Evolutionary conservation across 1,140 invertebrate genomes (phyloP).

Genomic region (Saccostrea glomerata): DNA sequence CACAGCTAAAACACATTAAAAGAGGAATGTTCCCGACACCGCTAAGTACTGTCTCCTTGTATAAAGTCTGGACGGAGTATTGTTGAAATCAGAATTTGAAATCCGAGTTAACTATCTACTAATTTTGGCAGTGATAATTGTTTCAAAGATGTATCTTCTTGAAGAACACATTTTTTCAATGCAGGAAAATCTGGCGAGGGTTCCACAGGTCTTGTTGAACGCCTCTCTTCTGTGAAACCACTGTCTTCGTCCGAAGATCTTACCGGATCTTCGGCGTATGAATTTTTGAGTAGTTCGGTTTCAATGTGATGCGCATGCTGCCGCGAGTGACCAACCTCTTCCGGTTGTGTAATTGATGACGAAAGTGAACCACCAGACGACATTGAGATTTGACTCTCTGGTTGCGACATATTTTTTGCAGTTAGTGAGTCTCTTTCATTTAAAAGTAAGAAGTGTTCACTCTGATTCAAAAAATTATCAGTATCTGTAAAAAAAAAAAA

Average conservation of each 20-base stretch:
- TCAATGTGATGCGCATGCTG: conserved; percentile 12
- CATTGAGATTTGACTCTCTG: not conserved
- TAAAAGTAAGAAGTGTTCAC: not conserved
- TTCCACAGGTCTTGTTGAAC: not conserved
- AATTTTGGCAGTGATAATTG: no score
- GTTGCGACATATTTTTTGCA: not conserved
- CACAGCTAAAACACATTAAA: no score
- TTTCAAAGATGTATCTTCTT: not conserved
- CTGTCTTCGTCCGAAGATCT: not conserved
- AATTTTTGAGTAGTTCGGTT: conserved; percentile 9
- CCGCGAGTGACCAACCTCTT: not conserved
- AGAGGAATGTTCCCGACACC: no score
- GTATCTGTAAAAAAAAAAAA: not conserved
- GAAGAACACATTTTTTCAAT: not conserved
- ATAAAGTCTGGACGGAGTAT: no score
- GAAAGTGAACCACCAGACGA: not conserved
- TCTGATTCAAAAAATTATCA: not conserved
- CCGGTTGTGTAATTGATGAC: conserved; percentile 7
- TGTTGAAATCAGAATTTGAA: no score
- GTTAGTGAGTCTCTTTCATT: not conserved
- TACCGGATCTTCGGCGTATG: not conserved
- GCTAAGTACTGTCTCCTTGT: no score
- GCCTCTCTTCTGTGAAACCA: not conserved
- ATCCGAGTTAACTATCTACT: no score
- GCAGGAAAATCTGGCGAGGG: not conserved